phyloP scores from a whole-genome alignment of 1,140 invertebrate species.

The Drosophila miranda region DNA sequence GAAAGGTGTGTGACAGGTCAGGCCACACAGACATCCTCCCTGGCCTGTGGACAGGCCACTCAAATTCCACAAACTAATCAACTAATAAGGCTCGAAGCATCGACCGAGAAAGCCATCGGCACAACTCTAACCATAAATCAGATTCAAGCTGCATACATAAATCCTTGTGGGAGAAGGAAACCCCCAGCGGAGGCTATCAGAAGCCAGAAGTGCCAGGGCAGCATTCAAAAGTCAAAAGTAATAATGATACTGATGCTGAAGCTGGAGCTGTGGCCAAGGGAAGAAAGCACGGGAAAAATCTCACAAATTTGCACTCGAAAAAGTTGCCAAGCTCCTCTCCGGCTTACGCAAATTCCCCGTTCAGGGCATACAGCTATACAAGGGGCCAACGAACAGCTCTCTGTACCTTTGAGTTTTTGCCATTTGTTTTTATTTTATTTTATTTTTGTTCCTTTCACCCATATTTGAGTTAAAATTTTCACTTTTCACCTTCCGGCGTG shows the following conservation, averaged over 20 bases:
- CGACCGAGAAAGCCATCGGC: too few relatives aligned
- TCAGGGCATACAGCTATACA: not conserved
- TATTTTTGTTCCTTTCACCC: conserved; percentile 12
- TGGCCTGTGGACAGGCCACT: not conserved
- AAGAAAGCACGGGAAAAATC: conserved; percentile 24
- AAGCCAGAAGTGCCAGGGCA: conserved; percentile 4
- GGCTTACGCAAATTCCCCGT: conserved; percentile 43
- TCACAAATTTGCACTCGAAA: conserved; percentile 56
- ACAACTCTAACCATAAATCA: conserved; percentile 11
- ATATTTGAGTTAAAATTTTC: conserved; percentile 52
- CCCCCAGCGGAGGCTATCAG: not conserved
- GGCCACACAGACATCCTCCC: too few relatives aligned
- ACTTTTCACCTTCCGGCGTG: conserved; percentile 25
- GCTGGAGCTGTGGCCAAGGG: not conserved
- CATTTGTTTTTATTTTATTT: conserved; percentile 42
- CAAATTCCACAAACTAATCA: conserved; percentile 29
- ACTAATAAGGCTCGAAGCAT: conserved; percentile 24
- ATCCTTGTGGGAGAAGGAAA: not conserved
- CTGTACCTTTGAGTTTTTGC: conserved; percentile 38
- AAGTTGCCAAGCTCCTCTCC: conserved; percentile 46
- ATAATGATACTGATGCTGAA: conserved; percentile 48
- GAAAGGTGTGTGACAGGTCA: not conserved
- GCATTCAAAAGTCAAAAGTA: conserved; percentile 38
- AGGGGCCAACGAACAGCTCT: conserved; percentile 34
- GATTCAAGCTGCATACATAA: not conserved